Evolutionary conservation across 1,140 invertebrate genomes (phyloP), one percentile per base, ranked within the genome.

Genomic region (Teleogryllus occipitalis): DNA sequence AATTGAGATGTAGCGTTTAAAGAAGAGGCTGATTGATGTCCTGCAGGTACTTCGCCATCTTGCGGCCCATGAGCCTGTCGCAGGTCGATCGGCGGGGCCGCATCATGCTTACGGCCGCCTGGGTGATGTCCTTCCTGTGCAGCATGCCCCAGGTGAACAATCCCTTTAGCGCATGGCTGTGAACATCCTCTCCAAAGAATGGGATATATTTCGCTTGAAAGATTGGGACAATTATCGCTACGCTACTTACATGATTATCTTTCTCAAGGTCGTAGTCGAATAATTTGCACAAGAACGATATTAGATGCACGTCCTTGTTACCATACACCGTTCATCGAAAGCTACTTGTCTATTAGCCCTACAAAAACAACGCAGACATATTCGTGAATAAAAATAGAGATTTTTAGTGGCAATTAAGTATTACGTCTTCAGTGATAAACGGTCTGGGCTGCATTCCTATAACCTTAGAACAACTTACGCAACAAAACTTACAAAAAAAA

Each of bases 21-120:
- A 39, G 1, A 22, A 78, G 7, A 65, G 8, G 22, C 6, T 27
- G n/a, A 8, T 79, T 79, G n/a, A 73, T 74, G 10, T 74, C 10
- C 15, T 87, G 27, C 84, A 96, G 95, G 86, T 97, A 95, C 88
- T 94, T 93, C 84, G 95, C 95, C 15, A 93, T 97, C 10, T 84
- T 96, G 81, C 92, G 92, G 83, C 95, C 95, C 0, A 84, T 97
- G 78, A 90, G 93, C 82, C 85, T 95, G 39, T 91, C 89, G 72
- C 88, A 89, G 73, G 89, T 91, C 81, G 90, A 94, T 81, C 89
- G 89, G 81, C 88, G 94, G 21, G 92, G 93, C 14, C 91, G 91
- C 83, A 85, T 91, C 27, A 94, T 96, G 89, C 83, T 97, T 18
- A 86, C 87, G 22, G 86, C 88, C 0, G 94, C 96, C 48, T 97